Conservation (phyloP, 2,797 vertebrate genomes). For the Antennarius maculatus region DNA sequence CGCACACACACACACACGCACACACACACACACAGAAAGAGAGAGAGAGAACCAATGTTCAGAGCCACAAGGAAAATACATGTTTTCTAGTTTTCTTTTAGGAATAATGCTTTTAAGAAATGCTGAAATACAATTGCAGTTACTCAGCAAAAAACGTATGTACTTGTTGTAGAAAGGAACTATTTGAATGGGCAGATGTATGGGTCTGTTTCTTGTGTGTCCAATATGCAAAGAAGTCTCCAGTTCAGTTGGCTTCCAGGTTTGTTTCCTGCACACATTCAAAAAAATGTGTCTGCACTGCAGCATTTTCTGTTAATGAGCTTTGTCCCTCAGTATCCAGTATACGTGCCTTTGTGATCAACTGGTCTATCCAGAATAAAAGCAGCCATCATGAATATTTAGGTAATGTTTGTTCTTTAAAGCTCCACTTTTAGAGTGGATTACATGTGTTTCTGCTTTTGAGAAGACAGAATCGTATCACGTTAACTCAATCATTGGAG, state of each 20-base stretch:
- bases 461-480: background rate
- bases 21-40: too few relatives aligned
- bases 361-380: conserved; percentile 35
- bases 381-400: conserved; percentile 1
- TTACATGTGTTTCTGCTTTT: background rate
- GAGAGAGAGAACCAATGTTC: too few relatives aligned
- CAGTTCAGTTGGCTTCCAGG: conserved; percentile 18
- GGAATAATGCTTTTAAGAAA: too few relatives aligned
- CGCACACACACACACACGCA: too few relatives aligned
- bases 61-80: too few relatives aligned
- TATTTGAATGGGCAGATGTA: background rate
- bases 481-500: background rate
- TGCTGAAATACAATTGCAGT: too few relatives aligned
- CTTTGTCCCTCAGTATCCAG: conserved; percentile 23
- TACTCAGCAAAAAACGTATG: background rate
- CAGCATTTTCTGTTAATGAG: conserved; percentile 33
- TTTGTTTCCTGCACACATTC: conserved; percentile 21
- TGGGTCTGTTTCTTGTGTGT: conserved; percentile 15
- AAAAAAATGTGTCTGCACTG: conserved; percentile 35
- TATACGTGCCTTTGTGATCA: background rate
- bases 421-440: background rate
- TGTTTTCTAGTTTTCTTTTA: background rate
- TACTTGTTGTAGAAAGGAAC: background rate
- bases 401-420: background rate
- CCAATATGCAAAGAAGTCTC: conserved; percentile 22